Percentiles rank a stretch among this genome's conserved stretches.
Evolutionary conservation across 2,113 vertebrate species (phyloP).

Genomic region (Notiomystis cincta): DNA sequence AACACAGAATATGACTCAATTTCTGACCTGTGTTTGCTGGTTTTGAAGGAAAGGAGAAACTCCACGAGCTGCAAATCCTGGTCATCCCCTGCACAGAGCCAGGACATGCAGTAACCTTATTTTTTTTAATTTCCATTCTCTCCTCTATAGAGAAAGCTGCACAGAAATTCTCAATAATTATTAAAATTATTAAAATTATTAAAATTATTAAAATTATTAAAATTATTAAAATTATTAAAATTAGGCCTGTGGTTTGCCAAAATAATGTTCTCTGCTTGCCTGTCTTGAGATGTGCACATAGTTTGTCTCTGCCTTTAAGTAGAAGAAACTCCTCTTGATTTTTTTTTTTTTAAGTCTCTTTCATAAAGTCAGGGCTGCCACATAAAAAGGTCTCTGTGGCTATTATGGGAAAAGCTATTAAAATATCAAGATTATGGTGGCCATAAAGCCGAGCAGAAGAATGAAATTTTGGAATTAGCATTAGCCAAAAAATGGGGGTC

Average conservation of each 20-base stretch:
- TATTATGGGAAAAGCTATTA: slow-evolving; percentile 48
- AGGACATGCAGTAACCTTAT: fast-evolving
- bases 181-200: not conserved
- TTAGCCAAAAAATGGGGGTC: not conserved
- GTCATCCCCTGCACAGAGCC: not conserved
- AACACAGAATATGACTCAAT: not conserved
- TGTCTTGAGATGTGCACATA: not conserved
- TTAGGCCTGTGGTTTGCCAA: not conserved
- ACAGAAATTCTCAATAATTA: not conserved
- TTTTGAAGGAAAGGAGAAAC: not conserved
- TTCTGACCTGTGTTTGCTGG: not conserved
- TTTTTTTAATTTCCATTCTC: not conserved
- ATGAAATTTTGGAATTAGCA: slow-evolving; percentile 34
- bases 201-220: not conserved
- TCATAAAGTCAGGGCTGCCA: slow-evolving; percentile 2
- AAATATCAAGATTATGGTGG: slow-evolving; percentile 27
- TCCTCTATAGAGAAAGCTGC: not conserved
- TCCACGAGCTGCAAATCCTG: not conserved
- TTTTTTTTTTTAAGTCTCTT: not conserved
- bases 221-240: not conserved
- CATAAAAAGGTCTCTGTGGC: slow-evolving; percentile 13
- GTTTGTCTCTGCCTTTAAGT: not conserved
- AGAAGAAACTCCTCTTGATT: not conserved
- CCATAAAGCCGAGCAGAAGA: slow-evolving; percentile 31
- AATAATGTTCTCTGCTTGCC: not conserved